A percentile compares a stretch with the other conserved stretches of the same genome.
phyloP scores from a whole-genome alignment of 2,888 invertebrate species.

The Daptonema setosum region DNA sequence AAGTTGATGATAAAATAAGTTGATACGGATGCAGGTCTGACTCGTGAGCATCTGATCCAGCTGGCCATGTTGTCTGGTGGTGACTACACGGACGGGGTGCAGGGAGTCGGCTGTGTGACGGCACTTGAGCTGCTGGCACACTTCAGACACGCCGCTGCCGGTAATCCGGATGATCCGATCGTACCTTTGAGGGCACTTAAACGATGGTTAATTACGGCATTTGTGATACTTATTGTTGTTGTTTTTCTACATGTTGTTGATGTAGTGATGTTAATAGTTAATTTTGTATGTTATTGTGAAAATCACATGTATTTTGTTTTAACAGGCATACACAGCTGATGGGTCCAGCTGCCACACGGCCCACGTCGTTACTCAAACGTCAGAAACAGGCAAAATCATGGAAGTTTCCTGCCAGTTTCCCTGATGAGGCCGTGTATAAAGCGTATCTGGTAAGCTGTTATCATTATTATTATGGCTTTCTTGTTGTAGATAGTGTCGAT shows the following conservation, averaged over 20 bases:
- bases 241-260: background rate
- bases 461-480: too few species aligned
- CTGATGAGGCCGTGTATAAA: too few species aligned
- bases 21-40: too few species aligned
- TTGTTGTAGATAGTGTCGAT: too few species aligned
- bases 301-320: too few species aligned
- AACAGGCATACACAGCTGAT: too few species aligned
- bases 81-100: constrained; percentile 79
- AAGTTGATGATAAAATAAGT: too few species aligned
- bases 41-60: constrained; percentile 57
- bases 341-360: too few species aligned
- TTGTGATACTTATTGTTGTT: background rate
- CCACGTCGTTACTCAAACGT: too few species aligned
- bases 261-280: background rate
- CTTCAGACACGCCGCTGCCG: constrained; percentile 34
- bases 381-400: too few species aligned
- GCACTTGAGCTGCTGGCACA: constrained; percentile 79
- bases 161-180: background rate
- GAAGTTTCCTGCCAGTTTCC: too few species aligned
- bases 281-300: background rate
- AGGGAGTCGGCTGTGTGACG: constrained; percentile 78
- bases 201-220: background rate
- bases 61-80: constrained; percentile 81
- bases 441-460: too few species aligned
- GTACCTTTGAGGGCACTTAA: background rate